phyloP scores from a whole-genome alignment of 2,888 invertebrate species.

The Drosophila longiperda region DNA sequence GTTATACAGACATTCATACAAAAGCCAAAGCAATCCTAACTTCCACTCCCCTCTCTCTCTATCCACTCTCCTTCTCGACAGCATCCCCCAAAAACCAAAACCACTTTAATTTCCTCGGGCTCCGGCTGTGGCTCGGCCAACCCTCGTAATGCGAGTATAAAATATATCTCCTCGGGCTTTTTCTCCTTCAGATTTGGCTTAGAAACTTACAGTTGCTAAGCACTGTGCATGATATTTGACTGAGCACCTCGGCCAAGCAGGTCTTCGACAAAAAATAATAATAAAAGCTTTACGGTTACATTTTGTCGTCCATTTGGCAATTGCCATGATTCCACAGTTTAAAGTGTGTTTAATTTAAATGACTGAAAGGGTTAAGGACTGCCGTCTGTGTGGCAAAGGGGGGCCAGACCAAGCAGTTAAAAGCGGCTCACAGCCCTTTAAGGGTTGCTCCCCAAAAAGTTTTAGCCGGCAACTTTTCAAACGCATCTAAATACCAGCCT shows the following conservation, averaged over 20 bases:
- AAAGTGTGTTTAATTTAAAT: constrained; percentile 78
- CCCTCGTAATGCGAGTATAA: constrained; percentile 57
- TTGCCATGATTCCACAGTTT: constrained; percentile 66
- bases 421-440: constrained; percentile 12
- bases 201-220: constrained; percentile 11
- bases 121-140: constrained; percentile 51
- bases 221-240: constrained; percentile 44
- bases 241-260: constrained; percentile 23
- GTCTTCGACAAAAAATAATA: not conserved
- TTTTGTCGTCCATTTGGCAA: constrained; percentile 58
- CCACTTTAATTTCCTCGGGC: constrained; percentile 77
- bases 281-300: constrained; percentile 32
- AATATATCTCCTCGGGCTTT: constrained; percentile 51
- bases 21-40: constrained; percentile 47
- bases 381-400: not conserved
- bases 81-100: constrained; percentile 61
- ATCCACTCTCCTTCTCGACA: not conserved
- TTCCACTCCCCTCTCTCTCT: not conserved
- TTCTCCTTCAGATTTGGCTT: constrained; percentile 34
- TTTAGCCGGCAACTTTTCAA: constrained; percentile 41
- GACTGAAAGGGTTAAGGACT: constrained; percentile 56
- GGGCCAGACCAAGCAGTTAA: constrained; percentile 4
- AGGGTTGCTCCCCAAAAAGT: constrained; percentile 45
- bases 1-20: constrained; percentile 47
- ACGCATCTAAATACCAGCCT: constrained; percentile 35